These are phyloP conservation scores for Congeria kusceri DNA, from an alignment of 2,888 invertebrate species.

Conservation along the genomic window DNA sequence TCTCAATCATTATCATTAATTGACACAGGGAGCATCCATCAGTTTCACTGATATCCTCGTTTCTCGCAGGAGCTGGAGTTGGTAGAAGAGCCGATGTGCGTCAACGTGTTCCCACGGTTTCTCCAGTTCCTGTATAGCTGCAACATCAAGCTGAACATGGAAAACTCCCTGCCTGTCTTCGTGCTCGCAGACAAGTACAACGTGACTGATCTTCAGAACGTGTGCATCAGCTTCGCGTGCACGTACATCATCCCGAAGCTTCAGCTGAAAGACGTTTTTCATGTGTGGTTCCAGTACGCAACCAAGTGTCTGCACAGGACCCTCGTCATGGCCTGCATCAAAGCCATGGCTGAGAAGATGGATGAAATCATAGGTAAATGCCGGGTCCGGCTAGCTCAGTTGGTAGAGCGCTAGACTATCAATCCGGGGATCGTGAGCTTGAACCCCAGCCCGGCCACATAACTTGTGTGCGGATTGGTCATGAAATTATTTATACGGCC, in stretches of 20 bases:
- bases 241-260: constrained; percentile 84
- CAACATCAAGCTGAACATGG: constrained; percentile 84
- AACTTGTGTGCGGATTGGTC: too few relatives aligned
- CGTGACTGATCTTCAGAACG: constrained; percentile 84
- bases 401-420: too few relatives aligned
- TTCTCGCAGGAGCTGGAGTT: constrained; percentile 79
- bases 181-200: constrained; percentile 86
- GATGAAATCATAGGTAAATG: constrained; percentile 79
- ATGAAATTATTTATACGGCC: too few relatives aligned
- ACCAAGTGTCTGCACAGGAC: constrained; percentile 83
- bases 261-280: constrained; percentile 85
- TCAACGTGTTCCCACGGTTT: constrained; percentile 84
- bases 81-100: constrained; percentile 84
- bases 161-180: constrained; percentile 85
- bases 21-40: too few relatives aligned
- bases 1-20: too few relatives aligned
- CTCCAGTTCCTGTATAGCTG: constrained; percentile 86
- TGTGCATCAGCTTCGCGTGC: constrained; percentile 85
- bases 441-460: too few relatives aligned
- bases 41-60: neutral
- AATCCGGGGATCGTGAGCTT: too few relatives aligned
- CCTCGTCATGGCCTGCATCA: constrained; percentile 76
- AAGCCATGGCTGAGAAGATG: constrained; percentile 80
- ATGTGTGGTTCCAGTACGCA: constrained; percentile 86
- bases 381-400: too few relatives aligned